A percentile compares a stretch with the other conserved stretches of the same genome.
Evolutionary conservation across 2,888 invertebrate species (phyloP).

Genomic region (Caenorhabditis doughertyi): DNA sequence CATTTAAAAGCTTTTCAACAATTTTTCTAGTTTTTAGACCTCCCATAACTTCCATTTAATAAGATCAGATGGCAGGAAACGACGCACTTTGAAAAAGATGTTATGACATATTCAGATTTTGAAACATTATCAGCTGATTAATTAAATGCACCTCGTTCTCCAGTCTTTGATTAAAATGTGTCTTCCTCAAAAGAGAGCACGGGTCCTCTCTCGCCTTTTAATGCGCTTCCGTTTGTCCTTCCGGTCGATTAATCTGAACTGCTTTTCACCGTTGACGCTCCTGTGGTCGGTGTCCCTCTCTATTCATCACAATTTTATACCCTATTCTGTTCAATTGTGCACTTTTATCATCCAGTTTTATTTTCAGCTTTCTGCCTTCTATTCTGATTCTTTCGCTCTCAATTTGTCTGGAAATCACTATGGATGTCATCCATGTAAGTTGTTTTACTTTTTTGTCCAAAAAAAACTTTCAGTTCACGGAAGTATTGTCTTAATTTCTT

Average conservation of each 20-base stretch:
- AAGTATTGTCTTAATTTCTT: too few species aligned
- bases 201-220: constrained; percentile 19
- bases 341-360: neutral
- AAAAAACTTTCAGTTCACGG: neutral
- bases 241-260: constrained; percentile 52
- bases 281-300: neutral
- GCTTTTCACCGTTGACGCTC: neutral
- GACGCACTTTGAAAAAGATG: constrained; percentile 12
- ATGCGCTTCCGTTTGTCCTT: constrained; percentile 64
- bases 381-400: neutral
- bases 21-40: too few species aligned
- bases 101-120: constrained; percentile 15
- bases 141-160: constrained; percentile 2
- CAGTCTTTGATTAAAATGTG: constrained; percentile 31
- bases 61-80: constrained; percentile 1
- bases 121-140: constrained; percentile 50
- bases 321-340: neutral
- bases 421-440: constrained; percentile 48
- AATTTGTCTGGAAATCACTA: neutral
- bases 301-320: neutral
- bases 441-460: neutral
- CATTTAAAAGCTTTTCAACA: too few species aligned
- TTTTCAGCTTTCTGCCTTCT: neutral
- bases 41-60: too few species aligned
- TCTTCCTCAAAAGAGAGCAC: constrained; percentile 11